phyloP scores from a whole-genome alignment of 2,888 invertebrate genomes.

The Tuta absoluta region DNA sequence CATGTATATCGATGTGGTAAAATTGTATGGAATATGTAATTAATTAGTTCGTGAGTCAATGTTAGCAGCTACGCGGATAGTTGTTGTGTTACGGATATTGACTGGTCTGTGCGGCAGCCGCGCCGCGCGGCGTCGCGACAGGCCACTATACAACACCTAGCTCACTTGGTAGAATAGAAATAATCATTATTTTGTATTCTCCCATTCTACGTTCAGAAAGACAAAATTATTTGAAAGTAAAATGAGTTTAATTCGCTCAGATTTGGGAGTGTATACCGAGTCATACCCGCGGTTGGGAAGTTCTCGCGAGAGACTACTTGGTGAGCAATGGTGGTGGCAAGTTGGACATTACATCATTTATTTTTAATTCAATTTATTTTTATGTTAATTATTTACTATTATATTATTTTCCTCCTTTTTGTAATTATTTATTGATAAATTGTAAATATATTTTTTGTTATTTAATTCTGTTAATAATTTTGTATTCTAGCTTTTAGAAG shows the following conservation, averaged over 20 bases:
- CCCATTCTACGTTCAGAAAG: conserved; percentile 32
- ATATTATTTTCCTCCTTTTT: conserved; percentile 49
- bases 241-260: neutral
- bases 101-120: conserved; percentile 3
- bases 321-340: neutral
- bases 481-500: conserved; percentile 54
- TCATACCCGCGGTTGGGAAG: no score
- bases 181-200: conserved; percentile 27
- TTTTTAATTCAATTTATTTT: conserved; percentile 42
- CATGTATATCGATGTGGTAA: conserved; percentile 16
- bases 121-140: neutral
- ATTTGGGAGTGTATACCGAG: neutral
- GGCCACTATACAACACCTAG: conserved; percentile 19
- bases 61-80: conserved; percentile 16
- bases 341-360: conserved; percentile 31
- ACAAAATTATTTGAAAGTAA: conserved; percentile 27
- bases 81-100: conserved; percentile 10
- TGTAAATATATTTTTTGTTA: conserved; percentile 80
- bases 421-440: conserved; percentile 78
- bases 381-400: conserved; percentile 45
- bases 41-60: conserved; percentile 18
- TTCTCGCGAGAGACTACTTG: neutral
- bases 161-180: conserved; percentile 22
- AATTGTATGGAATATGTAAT: conserved; percentile 19
- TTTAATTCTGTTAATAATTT: conserved; percentile 76